A percentile compares a stretch with the other conserved stretches of the same genome.
These are phyloP conservation scores for Panthera leo DNA, from an alignment of 2,113 vertebrate species.

Conservation along the genomic window DNA sequence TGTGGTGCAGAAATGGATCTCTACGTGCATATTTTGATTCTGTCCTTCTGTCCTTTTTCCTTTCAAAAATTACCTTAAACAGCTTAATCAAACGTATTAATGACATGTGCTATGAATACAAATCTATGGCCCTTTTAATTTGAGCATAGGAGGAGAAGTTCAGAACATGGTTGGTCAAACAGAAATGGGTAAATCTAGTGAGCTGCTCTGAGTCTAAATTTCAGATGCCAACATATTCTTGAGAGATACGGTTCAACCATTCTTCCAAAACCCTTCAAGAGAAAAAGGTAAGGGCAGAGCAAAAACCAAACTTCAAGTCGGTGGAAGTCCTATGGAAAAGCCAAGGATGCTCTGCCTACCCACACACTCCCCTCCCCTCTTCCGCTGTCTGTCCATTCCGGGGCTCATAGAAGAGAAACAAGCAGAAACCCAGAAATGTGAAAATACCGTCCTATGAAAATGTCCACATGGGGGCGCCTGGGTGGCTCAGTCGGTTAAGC, in stretches of 20 bases:
- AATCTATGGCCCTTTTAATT: not conserved
- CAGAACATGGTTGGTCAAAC: not conserved
- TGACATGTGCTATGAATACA: not conserved
- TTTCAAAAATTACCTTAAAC: not conserved
- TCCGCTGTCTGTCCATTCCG: not conserved
- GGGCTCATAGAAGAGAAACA: not conserved
- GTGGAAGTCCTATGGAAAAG: not conserved
- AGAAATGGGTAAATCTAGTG: not conserved
- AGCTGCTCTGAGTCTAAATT: not conserved
- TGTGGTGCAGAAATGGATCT: not conserved
- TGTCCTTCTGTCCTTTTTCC: not conserved
- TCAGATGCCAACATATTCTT: conserved; percentile 12
- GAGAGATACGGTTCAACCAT: not conserved
- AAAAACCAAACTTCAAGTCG: not conserved
- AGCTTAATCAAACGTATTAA: not conserved
- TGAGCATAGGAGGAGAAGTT: not conserved
- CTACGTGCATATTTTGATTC: not conserved
- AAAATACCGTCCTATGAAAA: not conserved
- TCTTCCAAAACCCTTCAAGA: not conserved
- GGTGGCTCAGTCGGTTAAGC: no score
- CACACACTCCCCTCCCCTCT: rapidly evolving
- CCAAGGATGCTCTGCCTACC: not conserved
- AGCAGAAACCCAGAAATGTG: not conserved
- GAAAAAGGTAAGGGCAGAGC: not conserved
- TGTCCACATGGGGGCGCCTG: not conserved